A percentile compares a stretch with the other conserved stretches of the same genome.
Evolutionary conservation across 2,113 vertebrate genomes (phyloP).

Genomic region (Hydrolagus affinis): DNA sequence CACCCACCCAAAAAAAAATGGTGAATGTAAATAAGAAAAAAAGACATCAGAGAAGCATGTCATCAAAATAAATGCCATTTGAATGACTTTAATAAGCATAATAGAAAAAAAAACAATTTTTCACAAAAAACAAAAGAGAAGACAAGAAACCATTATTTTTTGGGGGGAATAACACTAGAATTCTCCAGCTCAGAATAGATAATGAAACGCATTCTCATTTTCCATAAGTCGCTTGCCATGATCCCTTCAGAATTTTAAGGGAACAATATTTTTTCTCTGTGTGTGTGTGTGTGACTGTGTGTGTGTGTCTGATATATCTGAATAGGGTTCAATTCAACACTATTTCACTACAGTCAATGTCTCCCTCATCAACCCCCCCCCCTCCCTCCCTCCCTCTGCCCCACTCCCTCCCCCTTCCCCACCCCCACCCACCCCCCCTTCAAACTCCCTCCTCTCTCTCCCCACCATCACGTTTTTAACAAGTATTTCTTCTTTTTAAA

Average conservation of each 20-base stretch:
- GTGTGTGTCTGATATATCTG: slow-evolving; percentile 13
- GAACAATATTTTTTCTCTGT: slow-evolving; percentile 20
- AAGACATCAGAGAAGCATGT: slow-evolving; percentile 36
- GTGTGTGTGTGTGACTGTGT: too few species aligned
- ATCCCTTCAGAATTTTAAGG: slow-evolving; percentile 85
- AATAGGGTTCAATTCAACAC: background rate
- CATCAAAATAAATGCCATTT: slow-evolving; percentile 81
- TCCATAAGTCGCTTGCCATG: slow-evolving; percentile 98
- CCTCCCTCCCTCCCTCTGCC: background rate
- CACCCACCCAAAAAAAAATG: slow-evolving; percentile 6
- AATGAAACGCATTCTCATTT: slow-evolving; percentile 64
- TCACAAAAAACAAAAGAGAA: slow-evolving; percentile 74
- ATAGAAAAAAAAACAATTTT: slow-evolving; percentile 93
- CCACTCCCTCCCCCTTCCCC: too few species aligned
- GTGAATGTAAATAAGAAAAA: slow-evolving; percentile 12
- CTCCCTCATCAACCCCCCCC: too few species aligned
- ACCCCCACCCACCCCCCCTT: too few species aligned
- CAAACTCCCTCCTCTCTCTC: background rate
- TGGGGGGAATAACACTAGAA: slow-evolving; percentile 93
- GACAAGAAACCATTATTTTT: slow-evolving; percentile 88
- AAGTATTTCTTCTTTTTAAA: background rate
- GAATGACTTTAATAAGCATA: slow-evolving; percentile 99
- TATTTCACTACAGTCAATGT: slow-evolving; percentile 14
- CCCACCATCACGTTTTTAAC: background rate
- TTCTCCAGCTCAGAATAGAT: slow-evolving; percentile 87